Conservation (phyloP, 2,888 invertebrate species). For the Agriopis marginaria region DNA sequence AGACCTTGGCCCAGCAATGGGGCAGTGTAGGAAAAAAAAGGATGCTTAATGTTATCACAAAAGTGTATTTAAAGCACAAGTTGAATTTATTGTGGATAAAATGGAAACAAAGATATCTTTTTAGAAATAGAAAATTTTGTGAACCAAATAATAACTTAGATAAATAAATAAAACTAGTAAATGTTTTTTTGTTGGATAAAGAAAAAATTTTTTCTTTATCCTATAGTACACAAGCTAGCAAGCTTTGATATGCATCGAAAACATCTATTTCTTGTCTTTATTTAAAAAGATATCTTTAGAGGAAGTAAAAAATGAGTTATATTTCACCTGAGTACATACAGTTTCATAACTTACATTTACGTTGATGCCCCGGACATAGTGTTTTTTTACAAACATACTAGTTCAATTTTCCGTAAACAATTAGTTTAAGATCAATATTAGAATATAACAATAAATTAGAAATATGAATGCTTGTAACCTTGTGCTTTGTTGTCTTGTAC, state of each 20-base stretch:
- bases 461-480: no score
- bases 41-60: slow-evolving; percentile 29
- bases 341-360: slow-evolving; percentile 48
- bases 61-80: slow-evolving; percentile 28
- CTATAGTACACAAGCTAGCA: background rate
- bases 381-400: no score
- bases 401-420: no score
- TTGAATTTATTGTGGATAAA: slow-evolving; percentile 18
- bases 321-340: slow-evolving; percentile 1
- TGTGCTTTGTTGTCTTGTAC: no score
- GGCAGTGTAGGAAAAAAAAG: no score
- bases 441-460: no score
- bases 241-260: background rate
- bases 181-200: background rate
- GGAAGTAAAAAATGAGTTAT: slow-evolving; percentile 5
- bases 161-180: background rate
- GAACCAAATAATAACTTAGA: background rate
- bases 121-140: background rate
- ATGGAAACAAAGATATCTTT: slow-evolving; percentile 18
- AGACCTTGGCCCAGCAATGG: no score
- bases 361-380: no score
- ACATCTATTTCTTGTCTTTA: background rate
- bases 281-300: slow-evolving; percentile 5
- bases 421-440: no score
- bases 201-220: background rate